Conservation (phyloP, 2,888 invertebrate species). For the Synergus itoensis region DNA sequence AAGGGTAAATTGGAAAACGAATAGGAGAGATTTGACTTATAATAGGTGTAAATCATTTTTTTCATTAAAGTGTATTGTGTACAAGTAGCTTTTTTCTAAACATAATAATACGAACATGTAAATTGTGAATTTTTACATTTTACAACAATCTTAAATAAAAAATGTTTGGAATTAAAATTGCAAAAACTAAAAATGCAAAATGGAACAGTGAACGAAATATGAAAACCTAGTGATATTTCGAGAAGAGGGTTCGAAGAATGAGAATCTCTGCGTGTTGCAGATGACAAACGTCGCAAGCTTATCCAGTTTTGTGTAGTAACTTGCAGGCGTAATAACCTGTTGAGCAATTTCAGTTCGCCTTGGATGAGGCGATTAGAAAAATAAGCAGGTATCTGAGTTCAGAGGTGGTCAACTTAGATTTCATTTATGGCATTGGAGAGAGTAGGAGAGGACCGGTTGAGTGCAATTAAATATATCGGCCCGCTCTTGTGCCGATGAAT, state of each 20-base stretch:
- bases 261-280: background rate
- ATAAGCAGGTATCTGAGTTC: conserved; percentile 29
- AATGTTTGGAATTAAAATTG: no score
- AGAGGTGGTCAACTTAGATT: conserved; percentile 42
- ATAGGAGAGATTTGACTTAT: no score
- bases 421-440: background rate
- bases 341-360: conserved; percentile 69
- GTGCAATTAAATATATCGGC: conserved; percentile 65
- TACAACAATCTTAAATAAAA: no score
- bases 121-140: no score
- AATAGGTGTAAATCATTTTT: no score
- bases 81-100: no score
- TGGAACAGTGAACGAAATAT: no score
- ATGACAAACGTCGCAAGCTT: conserved; percentile 41
- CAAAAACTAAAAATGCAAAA: no score
- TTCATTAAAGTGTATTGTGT: no score
- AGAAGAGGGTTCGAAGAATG: background rate
- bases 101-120: no score
- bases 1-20: no score
- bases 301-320: conserved; percentile 43
- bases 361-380: conserved; percentile 58
- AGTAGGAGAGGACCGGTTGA: conserved; percentile 55
- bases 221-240: background rate
- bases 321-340: conserved; percentile 68
- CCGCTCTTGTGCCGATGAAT: conserved; percentile 59